Evolutionary conservation across 2,797 vertebrate species (phyloP).

Genomic region (Gallinago solitaria): DNA sequence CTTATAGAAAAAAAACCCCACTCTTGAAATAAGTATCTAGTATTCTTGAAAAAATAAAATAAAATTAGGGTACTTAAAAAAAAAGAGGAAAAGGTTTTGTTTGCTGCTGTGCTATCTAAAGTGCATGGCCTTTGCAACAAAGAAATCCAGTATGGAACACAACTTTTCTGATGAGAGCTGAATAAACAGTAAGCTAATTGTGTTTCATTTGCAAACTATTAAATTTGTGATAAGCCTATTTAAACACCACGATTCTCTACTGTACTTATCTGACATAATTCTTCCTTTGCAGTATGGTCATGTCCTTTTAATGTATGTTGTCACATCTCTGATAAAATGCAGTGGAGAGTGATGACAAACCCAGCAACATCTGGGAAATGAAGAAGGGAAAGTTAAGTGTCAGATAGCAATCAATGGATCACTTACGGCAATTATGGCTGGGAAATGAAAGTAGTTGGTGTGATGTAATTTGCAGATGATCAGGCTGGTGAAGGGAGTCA

Average conservation of each 20-base stretch:
- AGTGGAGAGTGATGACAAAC: not conserved
- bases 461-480: constrained; percentile 55
- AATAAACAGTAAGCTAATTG: not conserved
- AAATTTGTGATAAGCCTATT: not conserved
- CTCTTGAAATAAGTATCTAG: not conserved
- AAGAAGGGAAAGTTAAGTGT: constrained; percentile 14
- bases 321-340: not conserved
- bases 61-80: not conserved
- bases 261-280: not conserved
- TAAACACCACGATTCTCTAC: not conserved
- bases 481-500: constrained; percentile 10
- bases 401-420: constrained; percentile 44
- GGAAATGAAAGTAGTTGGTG: not conserved
- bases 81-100: not conserved
- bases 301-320: not conserved
- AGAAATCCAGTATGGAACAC: not conserved
- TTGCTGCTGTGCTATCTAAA: not conserved
- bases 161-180: not conserved
- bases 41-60: not conserved
- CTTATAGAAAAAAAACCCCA: not conserved
- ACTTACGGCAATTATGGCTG: constrained; percentile 21
- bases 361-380: constrained; percentile 44
- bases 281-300: not conserved
- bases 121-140: not conserved
- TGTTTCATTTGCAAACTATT: not conserved